Evolutionary conservation across 2,888 invertebrate genomes (phyloP), one percentile per base, ranked within the genome.

Genomic region (Eremobia ochroleuca): DNA sequence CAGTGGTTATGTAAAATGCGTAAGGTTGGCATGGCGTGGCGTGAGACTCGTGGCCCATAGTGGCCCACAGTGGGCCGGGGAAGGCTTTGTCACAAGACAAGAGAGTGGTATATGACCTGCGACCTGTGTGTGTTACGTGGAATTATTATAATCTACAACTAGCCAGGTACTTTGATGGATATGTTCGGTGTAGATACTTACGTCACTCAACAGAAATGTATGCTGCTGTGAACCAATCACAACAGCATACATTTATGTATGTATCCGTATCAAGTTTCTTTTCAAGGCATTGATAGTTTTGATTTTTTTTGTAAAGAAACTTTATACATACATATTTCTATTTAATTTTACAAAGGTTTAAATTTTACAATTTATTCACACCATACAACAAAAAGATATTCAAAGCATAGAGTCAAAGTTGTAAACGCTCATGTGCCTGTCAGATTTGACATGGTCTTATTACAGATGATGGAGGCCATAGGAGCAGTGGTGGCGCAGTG

Each of bases 1-100:
- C 34, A 59, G 43, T 62, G 46, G 82, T 84, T 88, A 87, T 80
- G 84, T 86, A 86, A 87, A 81, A 68, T 46, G 67, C 74, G 78
- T 85, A 82, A 81, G 74, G 73, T 77, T 77, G 73, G 69, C 46
- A 25, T 76, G 66, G 37, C 52, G 59, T 79, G 79, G 79, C 79
- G 82, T 81, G 80, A 55, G 85, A 86, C 40, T 67, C 34, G 52
- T 58, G 66, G 79, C 43, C 59, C 25, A 21, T 49, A 11, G 31
- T 77, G 58, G 72, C 43, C 43, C 72, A 72, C 76, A 77, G 73
- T 81, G 61, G 79, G 86, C 74, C 77, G 67, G 72, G 67, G 70
- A 28, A 70, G 37, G 72, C 55, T 77, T 76, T 76, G 73, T 64
- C 64, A 61, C 25, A 77, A 8, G 11, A n/a, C n/a, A 55, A 58